phyloP scores from a whole-genome alignment of 1,140 invertebrate species.

The Akabosia matsudoensis region DNA sequence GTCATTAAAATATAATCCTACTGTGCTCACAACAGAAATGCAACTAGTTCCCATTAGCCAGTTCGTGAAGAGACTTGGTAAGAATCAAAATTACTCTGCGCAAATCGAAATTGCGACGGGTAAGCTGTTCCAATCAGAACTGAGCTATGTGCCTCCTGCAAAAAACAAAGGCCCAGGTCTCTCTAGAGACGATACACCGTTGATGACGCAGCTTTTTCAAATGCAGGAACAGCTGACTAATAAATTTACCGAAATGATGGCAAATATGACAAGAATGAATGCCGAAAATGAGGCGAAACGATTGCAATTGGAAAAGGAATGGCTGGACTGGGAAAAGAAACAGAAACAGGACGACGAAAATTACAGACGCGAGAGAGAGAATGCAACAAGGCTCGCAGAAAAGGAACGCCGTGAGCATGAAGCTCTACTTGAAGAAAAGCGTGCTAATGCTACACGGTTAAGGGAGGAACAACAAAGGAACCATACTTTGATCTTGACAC shows the following conservation, averaged over 20 bases:
- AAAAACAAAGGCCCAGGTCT: not conserved
- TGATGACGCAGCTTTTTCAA: not conserved
- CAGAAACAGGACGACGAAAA: no score
- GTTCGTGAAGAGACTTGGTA: not conserved
- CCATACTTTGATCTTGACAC: no score
- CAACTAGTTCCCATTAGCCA: not conserved
- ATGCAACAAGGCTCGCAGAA: no score
- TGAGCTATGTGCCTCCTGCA: not conserved
- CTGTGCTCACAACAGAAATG: conserved; percentile 11
- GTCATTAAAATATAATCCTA: not conserved
- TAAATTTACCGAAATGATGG: not conserved
- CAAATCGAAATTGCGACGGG: not conserved
- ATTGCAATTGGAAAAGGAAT: not conserved
- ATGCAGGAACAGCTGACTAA: not conserved
- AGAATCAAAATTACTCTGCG: not conserved
- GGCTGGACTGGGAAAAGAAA: not conserved
- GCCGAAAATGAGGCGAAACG: not conserved
- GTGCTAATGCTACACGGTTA: no score
- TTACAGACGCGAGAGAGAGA: no score
- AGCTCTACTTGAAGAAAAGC: no score
- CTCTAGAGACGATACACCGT: not conserved
- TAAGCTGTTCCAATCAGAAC: not conserved
- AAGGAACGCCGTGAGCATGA: no score
- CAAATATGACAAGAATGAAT: not conserved
- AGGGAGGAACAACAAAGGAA: no score